phyloP scores from a whole-genome alignment of 2,888 invertebrate species.

The Ophraella communa region DNA sequence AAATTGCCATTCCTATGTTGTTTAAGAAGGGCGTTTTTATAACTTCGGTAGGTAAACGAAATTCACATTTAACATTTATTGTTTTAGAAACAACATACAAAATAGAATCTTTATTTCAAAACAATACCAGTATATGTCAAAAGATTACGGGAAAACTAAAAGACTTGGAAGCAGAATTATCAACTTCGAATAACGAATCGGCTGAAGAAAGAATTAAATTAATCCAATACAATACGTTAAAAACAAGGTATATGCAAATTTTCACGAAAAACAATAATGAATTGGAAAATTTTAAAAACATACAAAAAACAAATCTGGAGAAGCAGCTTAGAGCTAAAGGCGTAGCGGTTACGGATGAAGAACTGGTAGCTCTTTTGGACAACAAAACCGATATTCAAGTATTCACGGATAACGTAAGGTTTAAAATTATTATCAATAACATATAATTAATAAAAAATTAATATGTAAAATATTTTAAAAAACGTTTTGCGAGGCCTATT shows the following conservation, averaged over 20 bases:
- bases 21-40: neutral
- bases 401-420: slow-evolving; percentile 63
- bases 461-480: no score
- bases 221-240: slow-evolving; percentile 61
- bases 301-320: slow-evolving; percentile 63
- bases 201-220: slow-evolving; percentile 60
- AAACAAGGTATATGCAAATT: slow-evolving; percentile 61
- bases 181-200: slow-evolving; percentile 34
- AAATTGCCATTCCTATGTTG: neutral
- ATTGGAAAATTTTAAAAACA: slow-evolving; percentile 62
- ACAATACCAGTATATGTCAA: slow-evolving; percentile 47
- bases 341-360: slow-evolving; percentile 52
- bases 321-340: slow-evolving; percentile 64
- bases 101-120: slow-evolving; percentile 48
- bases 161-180: slow-evolving; percentile 46
- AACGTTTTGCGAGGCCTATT: no score
- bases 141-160: slow-evolving; percentile 47
- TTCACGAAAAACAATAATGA: slow-evolving; percentile 64
- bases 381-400: slow-evolving; percentile 58
- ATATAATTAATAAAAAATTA: no score
- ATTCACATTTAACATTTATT: slow-evolving; percentile 2
- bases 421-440: neutral
- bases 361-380: slow-evolving; percentile 58
- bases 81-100: slow-evolving; percentile 43
- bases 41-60: no score